These are phyloP conservation scores for Drosophila mimetica DNA, from an alignment of 2,888 invertebrate genomes.

Conservation along the genomic window DNA sequence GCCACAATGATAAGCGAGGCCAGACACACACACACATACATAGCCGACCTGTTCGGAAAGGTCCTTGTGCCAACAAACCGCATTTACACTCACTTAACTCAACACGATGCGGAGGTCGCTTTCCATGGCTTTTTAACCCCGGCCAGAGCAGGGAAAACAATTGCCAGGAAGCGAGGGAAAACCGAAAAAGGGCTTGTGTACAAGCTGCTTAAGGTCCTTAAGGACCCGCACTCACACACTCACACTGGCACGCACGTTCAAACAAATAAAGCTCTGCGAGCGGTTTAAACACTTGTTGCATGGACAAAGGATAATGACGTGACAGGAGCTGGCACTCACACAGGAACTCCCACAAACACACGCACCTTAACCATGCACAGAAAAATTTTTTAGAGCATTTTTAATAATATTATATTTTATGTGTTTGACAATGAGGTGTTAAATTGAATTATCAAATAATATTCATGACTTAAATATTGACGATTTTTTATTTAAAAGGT, in stretches of 20 bases:
- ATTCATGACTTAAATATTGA: too few relatives aligned
- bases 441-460: too few relatives aligned
- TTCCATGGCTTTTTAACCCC: constrained; percentile 21
- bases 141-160: constrained; percentile 61
- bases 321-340: constrained; percentile 40
- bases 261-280: constrained; percentile 68
- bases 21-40: constrained; percentile 8
- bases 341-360: constrained; percentile 8
- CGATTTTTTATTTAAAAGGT: too few relatives aligned
- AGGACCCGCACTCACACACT: constrained; percentile 60
- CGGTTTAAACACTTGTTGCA: constrained; percentile 80
- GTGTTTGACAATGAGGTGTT: too few relatives aligned
- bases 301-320: constrained; percentile 74
- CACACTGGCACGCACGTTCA: constrained; percentile 19
- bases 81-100: constrained; percentile 79
- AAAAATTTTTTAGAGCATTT: not conserved
- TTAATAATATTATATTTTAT: too few relatives aligned
- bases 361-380: constrained; percentile 4
- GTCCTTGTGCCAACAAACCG: constrained; percentile 53
- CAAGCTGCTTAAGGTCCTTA: constrained; percentile 80
- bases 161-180: constrained; percentile 47
- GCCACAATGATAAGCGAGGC: constrained; percentile 41
- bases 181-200: constrained; percentile 52
- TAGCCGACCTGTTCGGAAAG: constrained; percentile 9
- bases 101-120: constrained; percentile 53